Evolutionary conservation across 2,797 vertebrate species (phyloP), one percentile per base, ranked within the genome.

Genomic region (Sebastes vulpes): DNA sequence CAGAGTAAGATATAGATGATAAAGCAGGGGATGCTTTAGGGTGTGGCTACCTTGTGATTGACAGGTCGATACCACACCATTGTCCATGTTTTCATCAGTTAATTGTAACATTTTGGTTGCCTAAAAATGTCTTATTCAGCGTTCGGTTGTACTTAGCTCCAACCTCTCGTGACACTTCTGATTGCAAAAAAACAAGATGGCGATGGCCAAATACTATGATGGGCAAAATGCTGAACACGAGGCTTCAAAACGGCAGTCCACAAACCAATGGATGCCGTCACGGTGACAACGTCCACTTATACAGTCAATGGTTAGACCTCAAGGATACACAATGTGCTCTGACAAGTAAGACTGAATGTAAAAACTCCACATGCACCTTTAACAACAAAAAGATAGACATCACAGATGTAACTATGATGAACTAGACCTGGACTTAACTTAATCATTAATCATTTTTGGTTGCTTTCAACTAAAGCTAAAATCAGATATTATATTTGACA

Each of bases 401-500:
- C 31, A 21, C 8, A 52, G 5, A 52, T 6, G 6, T 53, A 4
- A 23, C 9, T 63, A 25, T 4, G 53, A 52, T 59, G 9, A 52
- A 58, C 68, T 58, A 11, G 8, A 23, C 12, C 11, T 70, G n/a
- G 61, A 76, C 0, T 53, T 28, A 28, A 76, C 16, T 53, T 28
- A 23, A 32, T 42, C 21, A 26, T 4, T 29, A 42, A 1, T 0
- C 2, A 10, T 61, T 5, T 31, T 10, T 18, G 16, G 52, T 20
- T 5, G 38, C 28, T 46, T 52, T 48, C 3, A 54, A 57, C 35
- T 10, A 18, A 18, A 58, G 63, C 32, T 68, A 10, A 26, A 75
- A 58, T 18, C 10, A 67, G 18, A 35, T 53, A 28, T 38, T 25
- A 18, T 52, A 29, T 54, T 59, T 68, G 48, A 74, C 74, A 84